Conservation (phyloP, 2,113 vertebrate species). For the Eurypyga helias region DNA sequence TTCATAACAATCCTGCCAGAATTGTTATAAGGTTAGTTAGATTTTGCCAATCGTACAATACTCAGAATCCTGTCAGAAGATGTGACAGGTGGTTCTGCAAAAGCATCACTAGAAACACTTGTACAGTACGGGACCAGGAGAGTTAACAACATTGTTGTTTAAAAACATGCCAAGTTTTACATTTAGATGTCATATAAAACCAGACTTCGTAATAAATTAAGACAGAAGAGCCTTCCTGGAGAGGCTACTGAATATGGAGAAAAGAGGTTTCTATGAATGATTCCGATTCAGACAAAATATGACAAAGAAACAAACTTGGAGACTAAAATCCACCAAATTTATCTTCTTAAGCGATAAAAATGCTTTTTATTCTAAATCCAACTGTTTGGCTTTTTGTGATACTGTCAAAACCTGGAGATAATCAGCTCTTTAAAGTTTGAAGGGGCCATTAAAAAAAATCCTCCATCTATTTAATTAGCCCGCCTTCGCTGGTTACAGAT, state of each 20-base stretch:
- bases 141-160: neutral
- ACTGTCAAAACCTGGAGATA: neutral
- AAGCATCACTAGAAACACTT: neutral
- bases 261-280: neutral
- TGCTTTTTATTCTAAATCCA: neutral
- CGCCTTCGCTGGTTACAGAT: neutral
- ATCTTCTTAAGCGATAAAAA: neutral
- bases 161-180: neutral
- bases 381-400: neutral
- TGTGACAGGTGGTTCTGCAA: neutral
- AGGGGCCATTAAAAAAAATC: neutral
- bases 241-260: neutral
- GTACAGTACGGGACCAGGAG: neutral
- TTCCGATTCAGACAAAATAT: neutral
- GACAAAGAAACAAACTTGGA: neutral
- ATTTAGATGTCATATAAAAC: neutral
- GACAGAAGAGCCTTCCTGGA: neutral
- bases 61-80: neutral
- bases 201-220: neutral
- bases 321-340: neutral
- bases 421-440: neutral
- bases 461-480: neutral
- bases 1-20: neutral
- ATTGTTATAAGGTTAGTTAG: neutral
- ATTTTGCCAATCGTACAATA: neutral